Conservation (phyloP, 1,140 invertebrate genomes). For the Prorops nasuta region DNA sequence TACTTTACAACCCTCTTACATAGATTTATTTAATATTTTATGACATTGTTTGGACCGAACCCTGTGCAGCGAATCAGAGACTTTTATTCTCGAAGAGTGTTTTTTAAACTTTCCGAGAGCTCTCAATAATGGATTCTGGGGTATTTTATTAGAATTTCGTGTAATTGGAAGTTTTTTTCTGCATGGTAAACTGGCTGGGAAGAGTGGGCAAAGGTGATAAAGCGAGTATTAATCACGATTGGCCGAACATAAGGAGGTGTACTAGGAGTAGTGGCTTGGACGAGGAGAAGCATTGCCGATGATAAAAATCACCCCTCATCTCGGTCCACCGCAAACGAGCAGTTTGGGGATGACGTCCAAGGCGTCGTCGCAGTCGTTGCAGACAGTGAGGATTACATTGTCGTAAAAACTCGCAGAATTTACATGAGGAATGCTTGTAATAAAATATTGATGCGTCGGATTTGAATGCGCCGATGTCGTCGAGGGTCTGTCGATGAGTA, state of each 20-base stretch:
- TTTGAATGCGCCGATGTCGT: conserved; percentile 19
- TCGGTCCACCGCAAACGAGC: conserved; percentile 20
- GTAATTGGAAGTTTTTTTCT: no score
- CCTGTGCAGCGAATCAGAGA: no score
- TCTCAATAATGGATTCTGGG: no score
- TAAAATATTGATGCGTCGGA: conserved; percentile 41
- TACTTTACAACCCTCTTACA: no score
- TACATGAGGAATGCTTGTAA: conserved; percentile 42
- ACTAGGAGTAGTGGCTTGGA: not conserved
- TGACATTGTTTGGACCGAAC: no score
- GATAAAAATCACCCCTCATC: conserved; percentile 36
- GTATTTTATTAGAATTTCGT: no score
- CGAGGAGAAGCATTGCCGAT: not conserved
- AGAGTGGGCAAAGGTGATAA: not conserved
- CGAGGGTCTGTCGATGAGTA: not conserved
- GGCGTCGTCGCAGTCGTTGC: conserved; percentile 29
- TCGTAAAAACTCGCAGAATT: conserved; percentile 50
- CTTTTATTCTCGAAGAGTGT: no score
- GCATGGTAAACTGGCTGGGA: not conserved
- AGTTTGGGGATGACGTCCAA: conserved; percentile 2
- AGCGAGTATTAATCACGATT: conserved; percentile 13
- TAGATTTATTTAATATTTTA: no score
- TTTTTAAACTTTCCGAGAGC: no score
- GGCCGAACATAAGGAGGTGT: conserved; percentile 7
- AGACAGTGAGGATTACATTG: conserved; percentile 47